phyloP scores from a whole-genome alignment of 1,140 invertebrate genomes.

The Potamilus streckersoni region DNA sequence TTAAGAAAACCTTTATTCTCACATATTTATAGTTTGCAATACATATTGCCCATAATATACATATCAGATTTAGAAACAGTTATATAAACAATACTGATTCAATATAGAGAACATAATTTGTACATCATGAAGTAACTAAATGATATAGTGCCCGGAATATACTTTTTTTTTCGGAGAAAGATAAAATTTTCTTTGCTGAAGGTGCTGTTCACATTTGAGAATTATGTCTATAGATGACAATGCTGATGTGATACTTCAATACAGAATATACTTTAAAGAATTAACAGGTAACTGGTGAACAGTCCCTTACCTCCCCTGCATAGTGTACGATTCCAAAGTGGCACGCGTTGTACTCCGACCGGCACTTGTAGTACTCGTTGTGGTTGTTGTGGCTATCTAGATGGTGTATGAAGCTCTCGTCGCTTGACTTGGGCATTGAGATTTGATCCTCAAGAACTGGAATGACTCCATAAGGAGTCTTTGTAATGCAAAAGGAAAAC shows the following conservation, averaged over 20 bases:
- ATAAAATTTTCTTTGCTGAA: not conserved
- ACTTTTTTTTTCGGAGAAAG: not conserved
- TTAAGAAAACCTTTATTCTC: too few species aligned
- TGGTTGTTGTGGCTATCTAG: conserved; percentile 3
- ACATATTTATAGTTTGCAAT: too few species aligned
- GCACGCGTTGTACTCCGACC: not conserved
- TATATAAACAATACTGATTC: too few species aligned
- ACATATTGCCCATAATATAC: too few species aligned
- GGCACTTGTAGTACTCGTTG: conserved; percentile 3
- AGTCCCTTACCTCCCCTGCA: conserved; percentile 25
- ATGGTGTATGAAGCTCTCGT: conserved; percentile 17
- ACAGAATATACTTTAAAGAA: not conserved
- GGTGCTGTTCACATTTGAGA: too few species aligned
- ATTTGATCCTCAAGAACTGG: conserved; percentile 11
- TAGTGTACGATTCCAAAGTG: conserved; percentile 34
- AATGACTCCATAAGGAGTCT: conserved; percentile 15
- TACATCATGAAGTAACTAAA: not conserved
- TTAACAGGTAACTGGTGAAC: not conserved
- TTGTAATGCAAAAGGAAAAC: not conserved
- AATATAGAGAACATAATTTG: too few species aligned
- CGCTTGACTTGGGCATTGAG: conserved; percentile 7
- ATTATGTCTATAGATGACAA: too few species aligned
- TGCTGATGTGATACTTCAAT: not conserved
- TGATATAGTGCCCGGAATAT: too few species aligned
- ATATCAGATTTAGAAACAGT: too few species aligned